phyloP scores from a whole-genome alignment of 2,113 vertebrate genomes.

The Ctenomys sociabilis region DNA sequence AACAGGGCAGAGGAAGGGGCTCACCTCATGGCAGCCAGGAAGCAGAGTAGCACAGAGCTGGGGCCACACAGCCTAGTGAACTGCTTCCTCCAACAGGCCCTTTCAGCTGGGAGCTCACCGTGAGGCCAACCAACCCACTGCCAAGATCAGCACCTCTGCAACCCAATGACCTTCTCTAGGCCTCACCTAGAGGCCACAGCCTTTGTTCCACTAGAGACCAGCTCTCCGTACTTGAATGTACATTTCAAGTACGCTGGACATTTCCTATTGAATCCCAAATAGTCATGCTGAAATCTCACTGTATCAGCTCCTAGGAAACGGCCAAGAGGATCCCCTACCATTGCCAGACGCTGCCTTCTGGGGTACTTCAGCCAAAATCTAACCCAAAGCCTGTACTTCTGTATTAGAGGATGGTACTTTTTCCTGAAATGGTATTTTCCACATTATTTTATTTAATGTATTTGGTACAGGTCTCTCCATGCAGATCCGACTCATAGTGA shows the following conservation, averaged over 20 bases:
- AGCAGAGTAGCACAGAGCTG: background rate
- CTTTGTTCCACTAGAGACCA: background rate
- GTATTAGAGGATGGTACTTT: slow-evolving; percentile 45
- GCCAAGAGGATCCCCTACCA: background rate
- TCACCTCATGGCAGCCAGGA: background rate
- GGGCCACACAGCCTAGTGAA: background rate
- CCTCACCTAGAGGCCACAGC: background rate
- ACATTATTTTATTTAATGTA: background rate
- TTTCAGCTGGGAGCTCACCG: background rate
- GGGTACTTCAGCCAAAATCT: background rate
- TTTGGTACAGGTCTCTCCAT: too few species aligned
- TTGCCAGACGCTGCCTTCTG: background rate
- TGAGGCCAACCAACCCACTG: background rate
- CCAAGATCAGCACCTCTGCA: background rate
- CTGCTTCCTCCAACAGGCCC: background rate
- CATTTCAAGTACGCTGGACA: too few species aligned
- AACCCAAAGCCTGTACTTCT: slow-evolving; percentile 7
- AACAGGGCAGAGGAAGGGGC: background rate
- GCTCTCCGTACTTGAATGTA: background rate
- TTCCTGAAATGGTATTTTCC: slow-evolving; percentile 55
- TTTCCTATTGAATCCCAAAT: background rate
- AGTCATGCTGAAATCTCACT: background rate
- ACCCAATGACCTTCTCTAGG: background rate
- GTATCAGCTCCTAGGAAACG: background rate
- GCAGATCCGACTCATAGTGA: too few species aligned